Evolutionary conservation across 2,797 vertebrate species (phyloP).

Genomic region (Microctenopoma steveboyesi): DNA sequence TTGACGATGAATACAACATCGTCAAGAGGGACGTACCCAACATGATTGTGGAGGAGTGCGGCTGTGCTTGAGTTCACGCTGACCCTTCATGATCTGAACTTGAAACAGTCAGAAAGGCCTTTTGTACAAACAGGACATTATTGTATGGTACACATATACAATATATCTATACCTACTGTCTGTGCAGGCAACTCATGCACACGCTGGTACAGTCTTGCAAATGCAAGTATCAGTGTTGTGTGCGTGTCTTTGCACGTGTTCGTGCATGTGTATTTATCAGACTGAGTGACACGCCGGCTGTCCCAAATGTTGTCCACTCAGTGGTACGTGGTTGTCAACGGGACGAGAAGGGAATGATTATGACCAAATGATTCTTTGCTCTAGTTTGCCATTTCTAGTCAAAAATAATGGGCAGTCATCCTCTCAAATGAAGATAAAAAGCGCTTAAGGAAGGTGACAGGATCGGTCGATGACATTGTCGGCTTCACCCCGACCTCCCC

Average conservation of each 20-base stretch:
- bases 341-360: constrained; percentile 77
- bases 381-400: constrained; percentile 85
- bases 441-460: constrained; percentile 75
- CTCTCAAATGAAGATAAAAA: constrained; percentile 75
- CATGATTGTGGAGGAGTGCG: constrained; percentile 99
- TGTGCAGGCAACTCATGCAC: constrained; percentile 54
- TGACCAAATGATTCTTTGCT: constrained; percentile 80
- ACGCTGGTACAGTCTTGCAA: constrained; percentile 62
- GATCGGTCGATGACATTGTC: constrained; percentile 56
- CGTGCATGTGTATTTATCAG: constrained; percentile 75
- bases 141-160: constrained; percentile 79
- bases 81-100: constrained; percentile 45
- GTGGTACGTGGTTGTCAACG: constrained; percentile 44
- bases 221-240: constrained; percentile 42
- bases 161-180: constrained; percentile 76
- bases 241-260: constrained; percentile 45
- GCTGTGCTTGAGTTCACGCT: constrained; percentile 89
- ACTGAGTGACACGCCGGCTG: constrained; percentile 59
- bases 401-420: constrained; percentile 80
- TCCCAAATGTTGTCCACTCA: constrained; percentile 36
- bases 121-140: constrained; percentile 72
- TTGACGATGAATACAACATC: constrained; percentile 98
- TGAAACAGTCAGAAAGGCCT: constrained; percentile 63
- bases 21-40: constrained; percentile 98
- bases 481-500: constrained; percentile 47